A percentile compares a stretch with the other conserved stretches of the same genome.
Evolutionary conservation across 2,113 vertebrate genomes (phyloP).

Genomic region (Chloroceryle aenea): DNA sequence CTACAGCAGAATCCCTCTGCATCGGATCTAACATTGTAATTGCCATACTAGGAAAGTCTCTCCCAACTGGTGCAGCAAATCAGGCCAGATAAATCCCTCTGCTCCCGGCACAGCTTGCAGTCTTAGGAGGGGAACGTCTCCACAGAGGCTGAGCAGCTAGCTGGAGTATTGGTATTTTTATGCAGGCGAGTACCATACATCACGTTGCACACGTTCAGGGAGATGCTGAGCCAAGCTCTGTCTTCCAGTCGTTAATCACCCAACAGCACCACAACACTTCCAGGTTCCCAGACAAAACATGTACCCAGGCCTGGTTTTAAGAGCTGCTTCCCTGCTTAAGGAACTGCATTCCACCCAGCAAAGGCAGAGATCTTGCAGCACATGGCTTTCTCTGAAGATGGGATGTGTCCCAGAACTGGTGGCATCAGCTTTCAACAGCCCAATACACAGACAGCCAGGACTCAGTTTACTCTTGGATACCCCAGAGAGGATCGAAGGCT

Average conservation of each 20-base stretch:
- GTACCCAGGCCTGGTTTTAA: slow-evolving; percentile 3
- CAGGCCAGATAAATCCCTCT: slow-evolving; percentile 20
- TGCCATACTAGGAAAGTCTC: slow-evolving; percentile 33
- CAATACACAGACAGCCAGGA: slow-evolving; percentile 14
- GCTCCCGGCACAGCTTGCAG: neutral
- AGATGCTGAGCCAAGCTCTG: slow-evolving; percentile 27
- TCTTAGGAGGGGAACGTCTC: neutral
- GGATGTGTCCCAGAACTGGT: neutral
- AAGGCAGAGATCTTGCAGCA: slow-evolving; percentile 38
- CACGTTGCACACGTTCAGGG: neutral
- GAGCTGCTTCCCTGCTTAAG: slow-evolving; percentile 14
- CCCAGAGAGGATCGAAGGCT: slow-evolving; percentile 44
- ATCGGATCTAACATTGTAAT: neutral
- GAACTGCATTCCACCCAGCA: slow-evolving; percentile 21
- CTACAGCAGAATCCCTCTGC: slow-evolving; percentile 20
- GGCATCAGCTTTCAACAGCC: slow-evolving; percentile 26
- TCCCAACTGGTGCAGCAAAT: slow-evolving; percentile 32
- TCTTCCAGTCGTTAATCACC: neutral
- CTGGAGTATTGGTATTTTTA: neutral
- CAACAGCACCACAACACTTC: neutral
- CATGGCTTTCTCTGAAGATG: slow-evolving; percentile 27
- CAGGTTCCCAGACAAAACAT: neutral
- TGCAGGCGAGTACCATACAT: slow-evolving; percentile 10
- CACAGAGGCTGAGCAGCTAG: neutral
- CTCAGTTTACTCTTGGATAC: slow-evolving; percentile 44